Base-by-base conservation (phyloP, 1,140 invertebrate species). In the Heliconius hewitsoni region DNA sequence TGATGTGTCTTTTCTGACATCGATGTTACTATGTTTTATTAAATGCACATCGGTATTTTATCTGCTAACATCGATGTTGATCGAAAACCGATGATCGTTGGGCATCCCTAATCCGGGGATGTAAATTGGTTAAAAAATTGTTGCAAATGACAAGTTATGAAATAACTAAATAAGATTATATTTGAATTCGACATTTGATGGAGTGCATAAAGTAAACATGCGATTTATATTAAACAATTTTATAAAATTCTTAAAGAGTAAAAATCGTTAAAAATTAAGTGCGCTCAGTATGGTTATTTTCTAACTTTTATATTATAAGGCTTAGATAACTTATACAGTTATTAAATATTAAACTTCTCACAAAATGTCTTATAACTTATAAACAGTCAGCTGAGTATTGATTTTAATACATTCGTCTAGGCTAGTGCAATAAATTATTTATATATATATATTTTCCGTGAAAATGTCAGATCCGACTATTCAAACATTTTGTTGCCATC, bases 401-500 rank as follows among this genome's bases (percentile, higher is more conserved):
- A 66, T 66, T 66, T 66, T 66, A 66, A 66, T 66, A 66, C 60
- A 30, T 27, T 66, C 27, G 27, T 30, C 27, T 23, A 66, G 11
- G 27, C 60, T 30, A 66, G 23, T 66, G 60, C 23, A 66, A 66
- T 13, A 16, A 27, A 66, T 23, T 23, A 23, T 23, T 23, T 23
- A 23, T 23, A 23, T 23, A 23, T 23, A 23, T 23, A 23, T 5
- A 27, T 13, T 30, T 3, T 57, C n/a, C 60, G 37, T 39, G 9
- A 72, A 84, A 82, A 97, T 97, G 97, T 97, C 97, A 60, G 97
- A 97, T 95, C 97, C 97, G 55, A 97, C 97, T 60, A 97, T 97
- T 87, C 97, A 97, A 94, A 97, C 97, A 11, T 97, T 97, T 92
- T 97, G 97, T 89, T 97, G 97, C 88, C 96, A 96, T 86, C 95